Conservation (phyloP, 2,888 invertebrate genomes). For the Argyresthia albistria region DNA sequence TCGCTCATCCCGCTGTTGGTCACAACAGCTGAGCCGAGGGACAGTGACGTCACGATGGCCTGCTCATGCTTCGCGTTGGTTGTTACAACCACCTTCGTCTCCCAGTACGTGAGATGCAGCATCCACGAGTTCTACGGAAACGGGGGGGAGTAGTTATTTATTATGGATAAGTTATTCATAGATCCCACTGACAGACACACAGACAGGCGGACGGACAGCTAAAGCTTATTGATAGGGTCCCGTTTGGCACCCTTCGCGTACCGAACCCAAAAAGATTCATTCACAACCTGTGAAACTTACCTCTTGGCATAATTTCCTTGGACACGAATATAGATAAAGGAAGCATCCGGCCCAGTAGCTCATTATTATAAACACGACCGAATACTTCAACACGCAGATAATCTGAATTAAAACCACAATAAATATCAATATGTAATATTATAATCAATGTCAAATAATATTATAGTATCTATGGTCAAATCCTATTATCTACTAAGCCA, state of each 20-base stretch:
- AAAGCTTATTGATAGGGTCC: too few species aligned
- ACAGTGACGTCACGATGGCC: constrained; percentile 32
- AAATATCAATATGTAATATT: too few species aligned
- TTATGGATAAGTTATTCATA: too few species aligned
- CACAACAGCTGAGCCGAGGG: constrained; percentile 48
- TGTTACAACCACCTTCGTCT: constrained; percentile 51
- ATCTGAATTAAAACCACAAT: constrained; percentile 29
- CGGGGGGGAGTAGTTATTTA: constrained; percentile 3
- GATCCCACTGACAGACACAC: too few species aligned
- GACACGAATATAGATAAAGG: constrained; percentile 46
- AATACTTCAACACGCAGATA: constrained; percentile 35
- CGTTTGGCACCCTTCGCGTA: too few species aligned
- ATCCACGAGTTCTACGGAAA: constrained; percentile 63
- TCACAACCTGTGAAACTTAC: constrained; percentile 19
- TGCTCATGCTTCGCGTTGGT: constrained; percentile 45
- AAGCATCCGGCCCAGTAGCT: constrained; percentile 59
- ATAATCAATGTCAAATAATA: too few species aligned
- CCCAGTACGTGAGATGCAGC: constrained; percentile 47
- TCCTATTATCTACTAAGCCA: too few species aligned
- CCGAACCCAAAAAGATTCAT: too few species aligned
- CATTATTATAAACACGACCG: constrained; percentile 32
- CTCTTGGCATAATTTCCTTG: constrained; percentile 41
- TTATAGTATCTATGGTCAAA: too few species aligned
- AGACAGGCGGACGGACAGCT: too few species aligned
- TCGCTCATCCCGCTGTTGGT: constrained; percentile 41